Conservation (phyloP, 2,797 vertebrate species). For the Lateolabrax maculatus region DNA sequence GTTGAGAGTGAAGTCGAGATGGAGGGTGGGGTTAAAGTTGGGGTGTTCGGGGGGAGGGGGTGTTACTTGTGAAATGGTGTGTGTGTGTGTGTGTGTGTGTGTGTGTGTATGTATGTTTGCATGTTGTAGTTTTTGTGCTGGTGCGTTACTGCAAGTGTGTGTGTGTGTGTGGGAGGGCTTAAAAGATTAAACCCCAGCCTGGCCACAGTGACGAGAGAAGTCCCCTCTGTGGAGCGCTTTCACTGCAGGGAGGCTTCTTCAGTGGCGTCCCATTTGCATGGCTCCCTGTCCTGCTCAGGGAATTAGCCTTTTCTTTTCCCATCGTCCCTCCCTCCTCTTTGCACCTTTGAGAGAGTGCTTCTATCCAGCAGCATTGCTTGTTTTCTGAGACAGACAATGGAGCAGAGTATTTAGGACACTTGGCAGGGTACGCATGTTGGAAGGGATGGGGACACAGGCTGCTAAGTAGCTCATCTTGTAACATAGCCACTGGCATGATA, state of each 20-base stretch:
- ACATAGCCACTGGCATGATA: slow-evolving; percentile 68
- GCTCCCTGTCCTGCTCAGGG: slow-evolving; percentile 75
- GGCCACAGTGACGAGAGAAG: slow-evolving; percentile 54
- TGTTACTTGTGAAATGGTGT: slow-evolving; percentile 12
- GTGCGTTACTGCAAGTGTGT: slow-evolving; percentile 25
- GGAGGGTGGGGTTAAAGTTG: slow-evolving; percentile 40
- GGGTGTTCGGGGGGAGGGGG: slow-evolving; percentile 14
- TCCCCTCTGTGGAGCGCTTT: slow-evolving; percentile 67
- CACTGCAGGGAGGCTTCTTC: slow-evolving; percentile 75
- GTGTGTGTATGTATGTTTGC: slow-evolving; percentile 32
- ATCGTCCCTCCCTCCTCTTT: slow-evolving; percentile 59
- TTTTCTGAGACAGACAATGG: slow-evolving; percentile 80
- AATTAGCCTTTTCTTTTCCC: slow-evolving; percentile 76
- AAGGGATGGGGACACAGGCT: slow-evolving; percentile 64
- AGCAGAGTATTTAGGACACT: slow-evolving; percentile 82
- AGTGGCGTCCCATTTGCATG: slow-evolving; percentile 75
- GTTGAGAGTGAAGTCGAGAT: slow-evolving; percentile 27
- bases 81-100: slow-evolving; percentile 5
- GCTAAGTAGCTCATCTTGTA: slow-evolving; percentile 77
- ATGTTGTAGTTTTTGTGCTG: slow-evolving; percentile 26
- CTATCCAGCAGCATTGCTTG: slow-evolving; percentile 62
- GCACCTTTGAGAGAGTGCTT: slow-evolving; percentile 67
- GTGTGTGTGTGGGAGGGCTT: slow-evolving; percentile 57
- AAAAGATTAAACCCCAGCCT: slow-evolving; percentile 80
- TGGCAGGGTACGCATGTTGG: slow-evolving; percentile 71